Conservation (phyloP, 92 coral and sea anemone species). For the Isaurus tuberculatus region DNA sequence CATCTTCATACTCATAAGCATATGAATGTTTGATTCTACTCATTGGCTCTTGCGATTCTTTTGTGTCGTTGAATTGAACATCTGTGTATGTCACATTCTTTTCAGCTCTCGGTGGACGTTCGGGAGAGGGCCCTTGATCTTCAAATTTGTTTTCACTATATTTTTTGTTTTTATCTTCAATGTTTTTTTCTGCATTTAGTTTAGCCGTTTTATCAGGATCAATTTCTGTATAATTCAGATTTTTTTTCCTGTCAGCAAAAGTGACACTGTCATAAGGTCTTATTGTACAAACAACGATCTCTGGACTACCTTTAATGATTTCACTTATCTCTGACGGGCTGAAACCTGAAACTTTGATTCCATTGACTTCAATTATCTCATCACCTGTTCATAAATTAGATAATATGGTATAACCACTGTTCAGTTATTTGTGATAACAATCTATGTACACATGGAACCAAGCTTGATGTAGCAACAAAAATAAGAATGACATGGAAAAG, state of each 20-base stretch:
- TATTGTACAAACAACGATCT: slow-evolving; percentile 85
- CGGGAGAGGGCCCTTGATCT: slow-evolving; percentile 15
- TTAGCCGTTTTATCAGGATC: slow-evolving; percentile 53
- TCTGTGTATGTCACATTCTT: neutral
- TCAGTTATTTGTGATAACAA: neutral
- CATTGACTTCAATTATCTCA: slow-evolving; percentile 95
- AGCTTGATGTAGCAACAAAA: too few relatives aligned
- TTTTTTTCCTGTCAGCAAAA: slow-evolving; percentile 24
- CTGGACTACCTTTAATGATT: slow-evolving; percentile 87
- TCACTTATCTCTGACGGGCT: slow-evolving; percentile 88
- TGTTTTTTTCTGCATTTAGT: neutral
- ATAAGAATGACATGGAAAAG: too few relatives aligned
- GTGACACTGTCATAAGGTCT: slow-evolving; percentile 66
- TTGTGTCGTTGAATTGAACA: neutral
- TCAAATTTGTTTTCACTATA: neutral
- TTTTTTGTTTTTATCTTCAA: neutral
- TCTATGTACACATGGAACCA: neutral
- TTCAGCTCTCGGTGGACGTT: neutral
- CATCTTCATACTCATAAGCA: slow-evolving; percentile 45
- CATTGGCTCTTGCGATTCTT: neutral
- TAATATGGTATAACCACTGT: neutral
- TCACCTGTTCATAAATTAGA: slow-evolving; percentile 65
- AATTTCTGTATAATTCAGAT: slow-evolving; percentile 49
- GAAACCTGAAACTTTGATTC: slow-evolving; percentile 82
- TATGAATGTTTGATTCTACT: slow-evolving; percentile 40